Base-by-base conservation (phyloP, 2,888 invertebrate species). In the Melanophora roralis region DNA sequence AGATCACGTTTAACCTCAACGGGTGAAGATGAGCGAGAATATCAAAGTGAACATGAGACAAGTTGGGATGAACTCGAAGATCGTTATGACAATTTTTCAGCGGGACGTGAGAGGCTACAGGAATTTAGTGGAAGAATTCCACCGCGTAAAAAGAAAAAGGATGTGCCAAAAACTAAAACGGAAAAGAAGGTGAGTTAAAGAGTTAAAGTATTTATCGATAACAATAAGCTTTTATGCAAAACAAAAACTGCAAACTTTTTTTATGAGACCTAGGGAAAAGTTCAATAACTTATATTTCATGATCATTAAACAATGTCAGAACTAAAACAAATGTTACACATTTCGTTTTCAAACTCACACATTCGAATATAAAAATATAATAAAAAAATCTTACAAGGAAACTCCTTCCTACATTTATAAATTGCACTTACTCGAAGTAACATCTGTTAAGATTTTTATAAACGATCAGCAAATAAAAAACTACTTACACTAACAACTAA, bases 41-140 rank as follows among this genome's bases (percentile, higher is more conserved):
- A 87, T 84, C 89, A 86, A 78, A 89, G 89, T 82, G 89, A 89
- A 81, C 88, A 89, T 82, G 90, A 90, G 85, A 87, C 89, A 84
- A 89, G 89, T 84, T 88, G 88, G 88, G 90, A 89, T 83, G 89
- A 90, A 83, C 86, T 88, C 82, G 89, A 90, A 47, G 90, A 89
- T 84, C 90, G 89, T 81, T 89, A 86, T 83, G 86, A 87, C 60
- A 89, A 89, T 82, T 89, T 88, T 83, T 88, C 89, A 81, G 89
- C 89, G 53, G 89, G 88, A 40, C 88, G 90, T 36, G 90, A 90
- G 73, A 88, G 88, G 40, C 83, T 90, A n/a, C 89, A 89, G 85
- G 90, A 90, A 85, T 90, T 90, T 82, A 88, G 86, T 77, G 90
- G 90, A 69, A 87, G 89, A 81, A 89, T 90, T 84, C 90, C 90